Percentiles rank a stretch among this genome's conserved stretches.
phyloP scores from a whole-genome alignment of 2,113 vertebrate genomes.

The Delphinapterus leucas region DNA sequence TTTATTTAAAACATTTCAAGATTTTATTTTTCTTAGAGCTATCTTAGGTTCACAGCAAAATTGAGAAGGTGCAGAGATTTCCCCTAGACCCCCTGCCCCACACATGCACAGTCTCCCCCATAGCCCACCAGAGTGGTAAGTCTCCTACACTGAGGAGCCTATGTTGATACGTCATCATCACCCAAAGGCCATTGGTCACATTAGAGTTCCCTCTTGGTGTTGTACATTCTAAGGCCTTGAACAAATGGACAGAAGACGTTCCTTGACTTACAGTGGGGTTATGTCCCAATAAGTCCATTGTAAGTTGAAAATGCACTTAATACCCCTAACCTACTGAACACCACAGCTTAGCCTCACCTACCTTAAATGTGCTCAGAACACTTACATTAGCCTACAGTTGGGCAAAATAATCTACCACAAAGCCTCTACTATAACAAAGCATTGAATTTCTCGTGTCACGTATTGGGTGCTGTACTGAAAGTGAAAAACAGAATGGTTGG shows the following conservation, averaged over 20 bases:
- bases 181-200: not conserved
- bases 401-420: not conserved
- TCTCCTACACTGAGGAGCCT: not conserved
- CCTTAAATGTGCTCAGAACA: not conserved
- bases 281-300: not conserved
- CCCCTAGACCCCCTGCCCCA: not conserved
- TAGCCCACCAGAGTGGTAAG: not conserved
- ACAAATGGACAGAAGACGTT: not conserved
- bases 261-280: not conserved
- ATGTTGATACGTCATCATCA: not conserved
- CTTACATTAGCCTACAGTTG: not conserved
- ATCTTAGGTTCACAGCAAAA: not conserved
- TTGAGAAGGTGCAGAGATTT: not conserved
- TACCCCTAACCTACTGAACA: not conserved
- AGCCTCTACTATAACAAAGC: not conserved
- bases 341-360: not conserved
- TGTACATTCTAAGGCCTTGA: not conserved
- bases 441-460: fast-evolving
- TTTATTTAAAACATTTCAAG: not conserved
- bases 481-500: not conserved
- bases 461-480: not conserved
- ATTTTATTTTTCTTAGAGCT: not conserved
- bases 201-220: not conserved
- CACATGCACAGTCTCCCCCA: not conserved
- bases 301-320: not conserved